Evolutionary conservation across 1,140 invertebrate genomes (phyloP).

Genomic region (Pogonognathellus flavescens): DNA sequence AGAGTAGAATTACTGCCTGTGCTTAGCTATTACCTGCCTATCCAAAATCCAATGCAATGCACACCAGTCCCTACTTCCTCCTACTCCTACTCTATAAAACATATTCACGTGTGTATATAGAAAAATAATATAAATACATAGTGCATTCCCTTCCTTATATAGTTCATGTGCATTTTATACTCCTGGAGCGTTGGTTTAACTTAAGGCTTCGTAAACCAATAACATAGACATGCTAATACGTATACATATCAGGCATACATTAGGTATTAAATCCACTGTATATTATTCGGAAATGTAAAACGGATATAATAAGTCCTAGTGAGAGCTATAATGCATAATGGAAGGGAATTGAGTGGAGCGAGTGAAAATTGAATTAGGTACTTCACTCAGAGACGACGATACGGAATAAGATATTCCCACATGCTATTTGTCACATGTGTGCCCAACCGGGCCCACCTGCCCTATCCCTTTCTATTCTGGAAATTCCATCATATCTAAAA

Average conservation of each 20-base stretch:
- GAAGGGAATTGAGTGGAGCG: constrained; percentile 31
- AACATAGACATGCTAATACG: neutral
- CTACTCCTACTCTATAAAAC: too few relatives aligned
- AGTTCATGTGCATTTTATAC: too few relatives aligned
- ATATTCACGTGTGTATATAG: neutral
- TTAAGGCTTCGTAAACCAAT: neutral
- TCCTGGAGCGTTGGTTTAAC: neutral
- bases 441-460: constrained; percentile 18
- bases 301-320: constrained; percentile 21
- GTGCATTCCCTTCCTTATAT: neutral
- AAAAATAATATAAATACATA: neutral
- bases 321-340: constrained; percentile 44
- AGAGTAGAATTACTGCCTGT: constrained; percentile 6
- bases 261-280: constrained; percentile 16
- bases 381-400: constrained; percentile 32
- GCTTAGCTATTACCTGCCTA: neutral
- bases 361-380: constrained; percentile 56
- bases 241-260: neutral
- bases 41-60: too few relatives aligned
- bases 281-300: constrained; percentile 6
- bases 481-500: constrained; percentile 15
- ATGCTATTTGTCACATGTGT: constrained; percentile 54
- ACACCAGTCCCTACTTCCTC: too few relatives aligned
- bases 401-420: constrained; percentile 56
- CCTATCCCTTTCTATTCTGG: constrained; percentile 35